Evolutionary conservation across 2,888 invertebrate species (phyloP).

Genomic region (Anarsia innoxiella): DNA sequence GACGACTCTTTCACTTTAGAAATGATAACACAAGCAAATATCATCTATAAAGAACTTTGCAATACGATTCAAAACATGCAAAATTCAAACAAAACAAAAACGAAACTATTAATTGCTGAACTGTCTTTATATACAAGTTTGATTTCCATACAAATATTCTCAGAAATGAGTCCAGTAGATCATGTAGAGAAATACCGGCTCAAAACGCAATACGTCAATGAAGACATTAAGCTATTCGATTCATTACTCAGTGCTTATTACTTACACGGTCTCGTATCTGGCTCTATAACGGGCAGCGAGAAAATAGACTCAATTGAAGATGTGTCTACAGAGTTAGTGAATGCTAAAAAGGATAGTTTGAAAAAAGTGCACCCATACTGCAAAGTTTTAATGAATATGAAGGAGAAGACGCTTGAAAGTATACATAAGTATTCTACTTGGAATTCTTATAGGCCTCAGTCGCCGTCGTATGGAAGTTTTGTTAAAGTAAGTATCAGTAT

Average conservation of each 20-base stretch:
- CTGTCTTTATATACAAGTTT: constrained; percentile 66
- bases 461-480: constrained; percentile 66
- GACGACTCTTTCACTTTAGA: constrained; percentile 26
- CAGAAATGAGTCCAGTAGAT: constrained; percentile 83
- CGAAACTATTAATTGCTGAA: constrained; percentile 39
- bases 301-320: constrained; percentile 40
- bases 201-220: constrained; percentile 80
- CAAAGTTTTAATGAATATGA: constrained; percentile 47
- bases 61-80: constrained; percentile 13
- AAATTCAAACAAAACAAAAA: constrained; percentile 22
- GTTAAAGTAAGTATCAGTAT: constrained; percentile 66
- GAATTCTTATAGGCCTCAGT: constrained; percentile 72
- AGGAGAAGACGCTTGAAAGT: constrained; percentile 43
- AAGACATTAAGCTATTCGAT: constrained; percentile 79
- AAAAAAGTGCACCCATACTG: constrained; percentile 66
- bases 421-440: constrained; percentile 65
- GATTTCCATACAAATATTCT: constrained; percentile 73
- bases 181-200: constrained; percentile 86
- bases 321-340: constrained; percentile 31
- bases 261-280: constrained; percentile 59
- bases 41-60: constrained; percentile 29
- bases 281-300: constrained; percentile 42
- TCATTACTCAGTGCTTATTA: constrained; percentile 74
- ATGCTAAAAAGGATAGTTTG: constrained; percentile 30
- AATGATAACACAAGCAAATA: constrained; percentile 30